Base-by-base conservation (phyloP, 2,797 vertebrate species). In the Halcyon badia region DNA sequence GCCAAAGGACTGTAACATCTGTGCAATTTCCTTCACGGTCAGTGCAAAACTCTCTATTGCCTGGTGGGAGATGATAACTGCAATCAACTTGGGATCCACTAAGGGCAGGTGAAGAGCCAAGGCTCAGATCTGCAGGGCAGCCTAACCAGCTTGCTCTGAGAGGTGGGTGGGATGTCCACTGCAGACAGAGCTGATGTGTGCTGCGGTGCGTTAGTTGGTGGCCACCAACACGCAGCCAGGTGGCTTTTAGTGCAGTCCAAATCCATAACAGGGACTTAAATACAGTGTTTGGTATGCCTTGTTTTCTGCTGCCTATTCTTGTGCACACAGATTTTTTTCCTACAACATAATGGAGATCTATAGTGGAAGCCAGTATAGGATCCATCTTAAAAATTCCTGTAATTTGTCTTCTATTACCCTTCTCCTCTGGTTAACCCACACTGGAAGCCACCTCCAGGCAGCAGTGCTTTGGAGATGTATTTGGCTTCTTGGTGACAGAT, bases 21-120 rank as follows among this genome's bases (percentile, higher is more conserved):
- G 99, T 25, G 99, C 99, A 16, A 99, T 99, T 82, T 99, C 99
- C 97, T 99, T 99, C 90, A 99, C 99, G 0, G 99, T 99, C 30
- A 99, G 98, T 1, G 99, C 99, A 98, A 99, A 99, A 83, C 99
- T 99, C 98, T 99, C 99, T 64, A 99, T 99, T 7, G 99, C 99
- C 99, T 99, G 98, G n/a, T 28, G 95, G 95, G 70, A 96, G 58
- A 84, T 3, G 7, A 26, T 3, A 49, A 56, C 4, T 39, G n/a
- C 57, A 14, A 1, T 97, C 73, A 89, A 64, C 33, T 31, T 4
- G 48, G 73, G 35, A 24, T 56, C 66, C 46, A 0, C 2, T 1
- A 17, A 14, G n/a, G 64, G 31, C 0, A 4, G 0, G 11, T 0
- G 2, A 26, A 60, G 51, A 31, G 54, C 42, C 30, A 7, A 26